These are phyloP conservation scores for Stegana nigrithorax DNA, from an alignment of 2,888 invertebrate genomes.

Conservation along the genomic window DNA sequence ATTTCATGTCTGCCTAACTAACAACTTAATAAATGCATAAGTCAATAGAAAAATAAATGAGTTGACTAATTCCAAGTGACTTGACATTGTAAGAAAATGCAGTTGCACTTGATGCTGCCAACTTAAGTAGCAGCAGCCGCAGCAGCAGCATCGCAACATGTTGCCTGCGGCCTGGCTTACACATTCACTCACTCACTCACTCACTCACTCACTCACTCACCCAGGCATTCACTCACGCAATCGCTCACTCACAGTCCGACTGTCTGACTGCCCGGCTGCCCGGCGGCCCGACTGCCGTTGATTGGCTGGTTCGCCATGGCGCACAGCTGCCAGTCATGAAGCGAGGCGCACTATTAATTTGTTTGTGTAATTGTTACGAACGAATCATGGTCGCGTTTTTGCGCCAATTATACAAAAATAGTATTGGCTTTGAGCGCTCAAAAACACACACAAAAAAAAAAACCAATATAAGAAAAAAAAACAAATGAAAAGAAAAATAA, in stretches of 20 bases:
- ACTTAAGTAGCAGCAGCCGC: conserved; percentile 46
- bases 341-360: conserved; percentile 24
- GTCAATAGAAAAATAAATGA: background rate
- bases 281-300: conserved; percentile 20
- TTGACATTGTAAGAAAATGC: conserved; percentile 65
- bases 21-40: background rate
- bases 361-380: conserved; percentile 5
- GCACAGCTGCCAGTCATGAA: conserved; percentile 23
- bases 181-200: too few species aligned
- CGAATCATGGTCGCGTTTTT: conserved; percentile 40
- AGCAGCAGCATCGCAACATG: background rate
- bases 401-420: conserved; percentile 36
- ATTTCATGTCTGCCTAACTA: too few species aligned
- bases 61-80: background rate
- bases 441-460: too few species aligned
- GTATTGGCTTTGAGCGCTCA: conserved; percentile 14
- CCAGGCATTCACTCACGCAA: too few species aligned
- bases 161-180: too few species aligned
- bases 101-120: conserved; percentile 65
- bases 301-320: conserved; percentile 44
- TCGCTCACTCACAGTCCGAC: too few species aligned
- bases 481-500: too few species aligned
- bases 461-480: too few species aligned
- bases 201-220: too few species aligned
- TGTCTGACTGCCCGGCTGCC: too few species aligned